Percentiles rank a stretch among this genome's conserved stretches.
Conservation (phyloP, 2,888 invertebrate genomes). For the Nowickia ferox region DNA sequence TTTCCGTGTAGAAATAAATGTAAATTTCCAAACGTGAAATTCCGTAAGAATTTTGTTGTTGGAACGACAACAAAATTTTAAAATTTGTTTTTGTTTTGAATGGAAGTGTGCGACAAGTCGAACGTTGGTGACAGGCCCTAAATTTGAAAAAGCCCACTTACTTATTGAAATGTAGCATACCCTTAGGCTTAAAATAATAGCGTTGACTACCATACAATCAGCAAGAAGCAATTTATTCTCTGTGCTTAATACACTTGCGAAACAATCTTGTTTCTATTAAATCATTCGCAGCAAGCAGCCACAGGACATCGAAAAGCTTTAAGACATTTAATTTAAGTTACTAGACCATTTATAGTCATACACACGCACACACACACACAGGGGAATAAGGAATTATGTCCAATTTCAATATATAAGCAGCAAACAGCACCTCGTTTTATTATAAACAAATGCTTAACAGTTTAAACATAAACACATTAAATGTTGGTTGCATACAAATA, state of each 20-base stretch:
- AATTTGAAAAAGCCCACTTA: neutral
- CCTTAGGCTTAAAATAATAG: constrained; percentile 14
- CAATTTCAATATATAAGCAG: constrained; percentile 16
- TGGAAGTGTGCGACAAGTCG: no score
- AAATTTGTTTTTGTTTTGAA: no score
- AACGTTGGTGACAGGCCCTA: neutral
- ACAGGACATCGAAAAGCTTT: no score
- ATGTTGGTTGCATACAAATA: constrained; percentile 42
- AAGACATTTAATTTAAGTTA: no score
- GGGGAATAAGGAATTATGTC: neutral
- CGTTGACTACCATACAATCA: constrained; percentile 3
- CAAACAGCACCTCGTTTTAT: constrained; percentile 7
- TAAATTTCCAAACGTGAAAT: no score
- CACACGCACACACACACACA: neutral
- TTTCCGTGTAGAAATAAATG: no score
- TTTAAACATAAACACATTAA: constrained; percentile 50
- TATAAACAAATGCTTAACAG: constrained; percentile 5
- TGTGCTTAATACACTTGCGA: no score
- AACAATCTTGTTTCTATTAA: no score
- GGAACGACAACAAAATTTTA: no score
- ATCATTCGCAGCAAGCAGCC: no score
- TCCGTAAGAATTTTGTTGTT: no score
- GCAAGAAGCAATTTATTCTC: neutral
- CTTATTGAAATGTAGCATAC: constrained; percentile 36
- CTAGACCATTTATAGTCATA: no score